phyloP scores from a whole-genome alignment of 2,113 vertebrate genomes.

The Peromyscus polionotus region DNA sequence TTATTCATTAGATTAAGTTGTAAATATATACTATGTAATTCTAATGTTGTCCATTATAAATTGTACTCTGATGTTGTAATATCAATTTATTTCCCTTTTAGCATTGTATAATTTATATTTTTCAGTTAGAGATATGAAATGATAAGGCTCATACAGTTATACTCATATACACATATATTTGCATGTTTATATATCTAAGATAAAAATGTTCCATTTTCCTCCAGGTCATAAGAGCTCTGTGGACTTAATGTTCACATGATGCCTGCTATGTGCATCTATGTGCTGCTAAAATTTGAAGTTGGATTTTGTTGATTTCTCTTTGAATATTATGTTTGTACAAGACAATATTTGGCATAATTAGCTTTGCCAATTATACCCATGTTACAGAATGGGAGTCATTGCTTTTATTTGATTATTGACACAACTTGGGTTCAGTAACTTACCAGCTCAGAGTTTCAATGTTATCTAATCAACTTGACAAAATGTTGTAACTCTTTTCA shows the following conservation, averaged over 20 bases:
- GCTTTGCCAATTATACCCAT: neutral
- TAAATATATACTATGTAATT: neutral
- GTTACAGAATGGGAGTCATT: neutral
- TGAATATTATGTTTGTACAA: neutral
- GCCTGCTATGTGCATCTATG: neutral
- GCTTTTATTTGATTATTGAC: constrained; percentile 1
- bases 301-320: neutral
- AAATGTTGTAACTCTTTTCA: neutral
- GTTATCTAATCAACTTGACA: neutral
- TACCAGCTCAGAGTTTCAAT: neutral
- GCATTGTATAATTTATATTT: neutral
- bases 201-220: neutral
- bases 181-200: neutral
- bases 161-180: neutral
- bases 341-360: neutral
- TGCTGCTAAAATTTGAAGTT: neutral
- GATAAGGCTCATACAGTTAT: neutral
- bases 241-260: neutral
- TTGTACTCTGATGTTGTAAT: neutral
- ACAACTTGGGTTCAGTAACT: neutral
- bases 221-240: neutral
- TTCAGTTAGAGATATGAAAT: neutral
- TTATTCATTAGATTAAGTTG: neutral
- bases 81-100: neutral
- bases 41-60: neutral